phyloP scores from a whole-genome alignment of 2,888 invertebrate genomes.

The Flabesymbios commensalis region DNA sequence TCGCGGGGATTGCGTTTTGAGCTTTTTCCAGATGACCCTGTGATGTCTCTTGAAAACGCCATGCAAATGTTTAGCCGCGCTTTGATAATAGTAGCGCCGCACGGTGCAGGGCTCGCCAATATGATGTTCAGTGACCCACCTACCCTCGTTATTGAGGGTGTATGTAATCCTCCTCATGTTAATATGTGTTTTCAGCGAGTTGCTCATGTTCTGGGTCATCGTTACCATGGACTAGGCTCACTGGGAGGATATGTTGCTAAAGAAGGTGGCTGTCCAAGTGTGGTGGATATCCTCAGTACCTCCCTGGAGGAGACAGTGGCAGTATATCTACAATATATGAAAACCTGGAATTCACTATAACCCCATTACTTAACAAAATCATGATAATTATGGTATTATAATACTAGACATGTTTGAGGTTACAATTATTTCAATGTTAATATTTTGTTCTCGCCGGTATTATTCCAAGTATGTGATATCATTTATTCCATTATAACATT shows the following conservation, averaged over 20 bases:
- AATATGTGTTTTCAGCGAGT: slow-evolving; percentile 37
- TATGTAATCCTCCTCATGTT: slow-evolving; percentile 38
- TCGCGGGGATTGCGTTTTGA: slow-evolving; percentile 16
- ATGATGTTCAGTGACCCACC: slow-evolving; percentile 26
- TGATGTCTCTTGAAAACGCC: slow-evolving; percentile 22
- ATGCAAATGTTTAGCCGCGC: slow-evolving; percentile 30
- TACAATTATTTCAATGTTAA: no score
- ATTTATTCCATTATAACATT: no score
- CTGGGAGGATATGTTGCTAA: no score
- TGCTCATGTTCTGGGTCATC: slow-evolving; percentile 27
- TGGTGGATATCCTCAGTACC: slow-evolving; percentile 26
- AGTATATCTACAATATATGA: no score
- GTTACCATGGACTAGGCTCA: slow-evolving; percentile 35
- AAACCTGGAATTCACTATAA: no score
- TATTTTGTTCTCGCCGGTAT: no score
- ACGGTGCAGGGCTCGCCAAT: slow-evolving; percentile 37
- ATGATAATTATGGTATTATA: no score
- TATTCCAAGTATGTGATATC: no score
- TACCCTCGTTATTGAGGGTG: slow-evolving; percentile 31
- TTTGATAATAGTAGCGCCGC: slow-evolving; percentile 32
- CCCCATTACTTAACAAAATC: no score
- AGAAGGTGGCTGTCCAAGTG: slow-evolving; percentile 32
- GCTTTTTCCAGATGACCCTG: slow-evolving; percentile 27
- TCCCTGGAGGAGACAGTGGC: no score
- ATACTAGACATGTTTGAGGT: no score